Evolutionary conservation across 2,888 invertebrate genomes (phyloP), one percentile per base, ranked within the genome.

Genomic region (Sthenelais limicola): DNA sequence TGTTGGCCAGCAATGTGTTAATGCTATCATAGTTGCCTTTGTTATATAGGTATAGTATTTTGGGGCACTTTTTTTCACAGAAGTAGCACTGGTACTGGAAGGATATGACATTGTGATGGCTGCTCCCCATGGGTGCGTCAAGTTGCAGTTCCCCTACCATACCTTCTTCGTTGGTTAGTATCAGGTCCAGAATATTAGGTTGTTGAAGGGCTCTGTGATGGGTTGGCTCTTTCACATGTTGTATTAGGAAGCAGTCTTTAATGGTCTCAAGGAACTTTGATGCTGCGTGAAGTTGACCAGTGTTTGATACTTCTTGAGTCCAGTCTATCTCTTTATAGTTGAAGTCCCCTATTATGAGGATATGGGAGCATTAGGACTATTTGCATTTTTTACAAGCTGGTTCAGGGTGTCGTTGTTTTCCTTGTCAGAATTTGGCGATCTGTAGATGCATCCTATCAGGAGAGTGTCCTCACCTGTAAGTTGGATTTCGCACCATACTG

Each of bases 91-190:
- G 9, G 18, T 15, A 43, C 12, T 15, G 9, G 18, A 43, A 43
- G 43, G 12, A 15, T 18, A 43, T 9, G 43, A 43, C 43, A 43
- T 18, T 15, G 18, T 43, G 43, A 32, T 12, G 30, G 38, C 28
- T 28, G 30, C 3, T 18, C 43, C 18, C 68, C 32, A 43, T 30
- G 26, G 32, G 49, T 43, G 32, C 30, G 48, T 4, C 68, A 68
- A 0, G 32, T 51, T 67, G 38, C 4, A 68, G n/a, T n/a, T 73
- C 24, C 3, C 26, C 28, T 1, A 73, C 32, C 73, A 73, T 73
- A 1, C 32, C 43, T 24, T 73, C 69, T 49, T 73, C 73, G 26
- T 70, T 73, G 0, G 73, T 73, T 2, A 73, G 30, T 5, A 73
- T 43, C 32, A 73, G 38, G 35, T 73, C 69, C 24, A 73, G 26